phyloP scores from a whole-genome alignment of 2,113 vertebrate species.

The Labeo catla region DNA sequence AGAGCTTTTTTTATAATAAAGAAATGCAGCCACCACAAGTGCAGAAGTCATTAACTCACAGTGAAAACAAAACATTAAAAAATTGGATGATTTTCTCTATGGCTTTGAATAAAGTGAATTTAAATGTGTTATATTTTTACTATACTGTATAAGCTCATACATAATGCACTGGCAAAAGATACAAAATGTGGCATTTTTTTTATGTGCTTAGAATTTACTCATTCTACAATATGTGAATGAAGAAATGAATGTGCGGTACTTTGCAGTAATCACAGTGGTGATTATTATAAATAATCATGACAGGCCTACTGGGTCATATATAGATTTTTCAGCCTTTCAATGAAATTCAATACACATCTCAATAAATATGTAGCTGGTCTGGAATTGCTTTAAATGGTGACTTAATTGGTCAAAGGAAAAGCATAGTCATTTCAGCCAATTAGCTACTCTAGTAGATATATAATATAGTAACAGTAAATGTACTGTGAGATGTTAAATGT shows the following conservation, averaged over 20 bases:
- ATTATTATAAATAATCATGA: neutral
- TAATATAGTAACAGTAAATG: neutral
- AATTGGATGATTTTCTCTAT: neutral
- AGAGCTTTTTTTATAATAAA: neutral
- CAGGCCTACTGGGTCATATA: neutral
- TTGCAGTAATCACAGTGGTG: neutral
- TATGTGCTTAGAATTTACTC: neutral
- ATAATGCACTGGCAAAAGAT: neutral
- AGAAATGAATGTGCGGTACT: neutral
- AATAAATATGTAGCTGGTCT: neutral
- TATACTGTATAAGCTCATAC: neutral
- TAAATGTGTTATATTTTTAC: neutral
- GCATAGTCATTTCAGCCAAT: neutral
- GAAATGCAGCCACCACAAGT: neutral
- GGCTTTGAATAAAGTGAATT: neutral
- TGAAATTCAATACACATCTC: neutral
- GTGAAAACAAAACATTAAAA: neutral
- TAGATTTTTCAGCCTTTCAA: neutral
- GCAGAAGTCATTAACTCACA: neutral
- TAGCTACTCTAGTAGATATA: neutral
- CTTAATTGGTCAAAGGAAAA: neutral
- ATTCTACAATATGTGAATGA: neutral
- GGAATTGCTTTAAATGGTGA: neutral
- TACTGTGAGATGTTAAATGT: neutral
- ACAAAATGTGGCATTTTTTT: neutral